Evolutionary conservation across 2,888 invertebrate genomes (phyloP).

Genomic region (Anodontia alba): DNA sequence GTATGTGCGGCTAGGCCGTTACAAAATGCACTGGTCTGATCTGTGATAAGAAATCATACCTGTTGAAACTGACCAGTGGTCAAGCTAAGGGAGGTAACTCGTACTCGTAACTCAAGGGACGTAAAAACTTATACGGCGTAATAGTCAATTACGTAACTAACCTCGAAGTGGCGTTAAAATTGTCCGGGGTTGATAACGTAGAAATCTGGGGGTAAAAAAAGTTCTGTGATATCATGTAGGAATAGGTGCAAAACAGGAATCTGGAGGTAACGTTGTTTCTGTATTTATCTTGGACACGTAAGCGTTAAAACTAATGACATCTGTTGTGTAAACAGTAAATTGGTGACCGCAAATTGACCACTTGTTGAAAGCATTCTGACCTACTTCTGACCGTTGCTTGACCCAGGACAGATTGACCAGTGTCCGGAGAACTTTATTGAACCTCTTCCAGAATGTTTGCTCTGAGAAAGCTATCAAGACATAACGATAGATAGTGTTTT

Average conservation of each 20-base stretch:
- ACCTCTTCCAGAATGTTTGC: neutral
- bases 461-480: neutral
- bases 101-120: neutral
- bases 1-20: no score
- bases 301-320: slow-evolving; percentile 2
- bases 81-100: slow-evolving; percentile 20
- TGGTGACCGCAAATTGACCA: slow-evolving; percentile 41
- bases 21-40: no score
- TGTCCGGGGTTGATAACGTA: slow-evolving; percentile 49
- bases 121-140: neutral
- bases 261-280: neutral
- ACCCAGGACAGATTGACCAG: slow-evolving; percentile 60
- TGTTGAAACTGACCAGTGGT: slow-evolving; percentile 14
- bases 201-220: neutral
- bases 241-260: neutral
- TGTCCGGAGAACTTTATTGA: neutral
- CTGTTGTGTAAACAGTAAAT: slow-evolving; percentile 2
- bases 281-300: neutral
- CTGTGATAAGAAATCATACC: no score
- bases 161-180: slow-evolving; percentile 62
- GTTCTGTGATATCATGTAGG: neutral
- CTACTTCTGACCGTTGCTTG: slow-evolving; percentile 63
- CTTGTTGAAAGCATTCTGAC: slow-evolving; percentile 56
- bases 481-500: no score
- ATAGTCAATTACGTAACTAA: slow-evolving; percentile 57